Conservation (phyloP, 2,797 vertebrate species). For the Gambelia wislizenii region DNA sequence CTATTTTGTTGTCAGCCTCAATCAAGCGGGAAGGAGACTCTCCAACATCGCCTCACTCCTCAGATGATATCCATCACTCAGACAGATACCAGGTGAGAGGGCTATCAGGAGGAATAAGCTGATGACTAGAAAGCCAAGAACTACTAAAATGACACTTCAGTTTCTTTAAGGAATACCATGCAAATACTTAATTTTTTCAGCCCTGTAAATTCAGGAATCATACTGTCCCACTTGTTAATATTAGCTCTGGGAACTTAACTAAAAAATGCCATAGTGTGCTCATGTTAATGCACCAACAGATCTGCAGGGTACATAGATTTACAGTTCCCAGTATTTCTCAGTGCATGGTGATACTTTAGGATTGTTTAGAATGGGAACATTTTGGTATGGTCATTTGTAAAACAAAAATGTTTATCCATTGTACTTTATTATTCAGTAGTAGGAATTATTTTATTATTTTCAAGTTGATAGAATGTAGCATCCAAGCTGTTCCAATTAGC, state of each 20-base stretch:
- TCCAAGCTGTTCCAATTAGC: neutral
- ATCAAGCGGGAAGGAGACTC: conserved; percentile 99
- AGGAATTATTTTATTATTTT: neutral
- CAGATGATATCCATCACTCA: conserved; percentile 97
- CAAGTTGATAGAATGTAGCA: neutral
- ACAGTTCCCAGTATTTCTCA: neutral
- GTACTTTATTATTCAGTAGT: conserved; percentile 4
- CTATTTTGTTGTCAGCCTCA: conserved; percentile 96
- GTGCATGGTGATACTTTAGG: neutral
- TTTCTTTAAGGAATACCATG: neutral
- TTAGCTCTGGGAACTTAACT: neutral
- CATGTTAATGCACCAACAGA: neutral
- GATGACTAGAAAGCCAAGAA: conserved; percentile 21
- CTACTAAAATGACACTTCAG: neutral
- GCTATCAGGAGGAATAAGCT: conserved; percentile 9
- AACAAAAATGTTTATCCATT: neutral
- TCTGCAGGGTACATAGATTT: neutral
- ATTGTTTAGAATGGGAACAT: neutral
- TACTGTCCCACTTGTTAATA: neutral
- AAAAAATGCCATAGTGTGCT: neutral
- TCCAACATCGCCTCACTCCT: conserved; percentile 95
- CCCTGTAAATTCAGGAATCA: fast-evolving
- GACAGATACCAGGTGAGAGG: conserved; percentile 98
- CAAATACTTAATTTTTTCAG: neutral
- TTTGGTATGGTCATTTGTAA: neutral